These are phyloP conservation scores for Erebia epiphron DNA, from an alignment of 2,888 invertebrate species.

Conservation along the genomic window DNA sequence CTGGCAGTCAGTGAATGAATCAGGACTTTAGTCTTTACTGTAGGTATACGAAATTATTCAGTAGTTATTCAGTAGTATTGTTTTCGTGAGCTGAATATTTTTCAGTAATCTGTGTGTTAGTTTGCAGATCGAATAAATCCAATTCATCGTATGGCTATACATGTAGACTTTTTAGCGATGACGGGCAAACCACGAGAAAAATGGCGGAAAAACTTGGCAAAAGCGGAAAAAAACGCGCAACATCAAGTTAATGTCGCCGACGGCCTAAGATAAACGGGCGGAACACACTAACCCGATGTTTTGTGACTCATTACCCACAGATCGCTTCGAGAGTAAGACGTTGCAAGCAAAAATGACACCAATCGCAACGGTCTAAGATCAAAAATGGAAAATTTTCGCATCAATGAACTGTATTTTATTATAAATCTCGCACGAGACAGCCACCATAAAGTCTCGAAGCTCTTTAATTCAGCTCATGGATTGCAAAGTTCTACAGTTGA, in stretches of 20 bases:
- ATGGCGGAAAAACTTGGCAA: slow-evolving; percentile 20
- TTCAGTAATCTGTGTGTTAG: background rate
- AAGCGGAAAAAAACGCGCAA: slow-evolving; percentile 42
- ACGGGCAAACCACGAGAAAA: slow-evolving; percentile 7
- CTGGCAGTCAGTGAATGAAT: no score
- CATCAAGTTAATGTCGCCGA: slow-evolving; percentile 46
- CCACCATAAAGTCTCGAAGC: slow-evolving; percentile 54
- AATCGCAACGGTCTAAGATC: slow-evolving; percentile 33
- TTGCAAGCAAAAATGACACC: slow-evolving; percentile 38
- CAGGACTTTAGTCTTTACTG: no score
- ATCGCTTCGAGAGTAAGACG: slow-evolving; percentile 34
- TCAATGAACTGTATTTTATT: slow-evolving; percentile 46
- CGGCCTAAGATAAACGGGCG: slow-evolving; percentile 49
- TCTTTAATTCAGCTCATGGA: slow-evolving; percentile 56
- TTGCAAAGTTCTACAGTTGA: slow-evolving; percentile 40
- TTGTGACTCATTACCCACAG: slow-evolving; percentile 53
- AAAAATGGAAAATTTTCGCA: slow-evolving; percentile 34
- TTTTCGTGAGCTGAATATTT: background rate
- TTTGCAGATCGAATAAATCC: background rate
- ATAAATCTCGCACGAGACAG: slow-evolving; percentile 48
- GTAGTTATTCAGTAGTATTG: background rate
- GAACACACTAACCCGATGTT: slow-evolving; percentile 56
- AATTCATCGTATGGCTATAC: slow-evolving; percentile 1
- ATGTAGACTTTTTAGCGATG: slow-evolving; percentile 6
- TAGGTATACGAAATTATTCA: no score